phyloP scores from a whole-genome alignment of 2,888 invertebrate species.

The Patella pellucida region DNA sequence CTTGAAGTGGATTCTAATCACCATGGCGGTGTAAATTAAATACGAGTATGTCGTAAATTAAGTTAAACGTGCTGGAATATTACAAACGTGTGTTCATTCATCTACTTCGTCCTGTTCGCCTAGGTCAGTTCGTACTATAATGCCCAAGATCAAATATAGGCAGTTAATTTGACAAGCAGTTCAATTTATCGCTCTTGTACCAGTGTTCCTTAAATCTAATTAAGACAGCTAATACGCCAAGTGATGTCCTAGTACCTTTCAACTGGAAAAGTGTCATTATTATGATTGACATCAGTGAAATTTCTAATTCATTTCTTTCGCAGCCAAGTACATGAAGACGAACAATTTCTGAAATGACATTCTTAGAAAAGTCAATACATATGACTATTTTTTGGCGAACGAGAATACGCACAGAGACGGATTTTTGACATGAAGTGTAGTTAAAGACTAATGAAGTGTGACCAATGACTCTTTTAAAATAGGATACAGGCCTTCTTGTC shows the following conservation, averaged over 20 bases:
- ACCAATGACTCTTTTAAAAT: background rate
- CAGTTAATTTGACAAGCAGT: conserved; percentile 6
- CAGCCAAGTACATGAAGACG: background rate
- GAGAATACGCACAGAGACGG: background rate
- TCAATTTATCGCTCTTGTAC: conserved; percentile 3
- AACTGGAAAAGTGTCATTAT: background rate
- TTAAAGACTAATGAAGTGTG: background rate
- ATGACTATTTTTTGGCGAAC: background rate
- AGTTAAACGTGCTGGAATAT: no score
- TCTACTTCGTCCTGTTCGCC: no score
- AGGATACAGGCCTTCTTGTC: no score
- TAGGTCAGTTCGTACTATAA: conserved; percentile 2
- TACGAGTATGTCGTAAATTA: no score
- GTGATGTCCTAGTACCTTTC: background rate
- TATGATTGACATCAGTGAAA: no score
- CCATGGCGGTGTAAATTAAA: no score
- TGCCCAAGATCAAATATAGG: no score
- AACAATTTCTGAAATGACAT: no score
- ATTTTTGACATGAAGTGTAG: background rate
- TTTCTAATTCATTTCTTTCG: conserved; percentile 6
- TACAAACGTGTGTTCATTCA: no score
- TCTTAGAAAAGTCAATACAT: no score
- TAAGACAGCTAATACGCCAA: background rate
- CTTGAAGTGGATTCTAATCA: no score
- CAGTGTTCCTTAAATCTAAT: conserved; percentile 2